phyloP scores from a whole-genome alignment of 1,140 invertebrate species.

The Oncopeltus fasciatus region DNA sequence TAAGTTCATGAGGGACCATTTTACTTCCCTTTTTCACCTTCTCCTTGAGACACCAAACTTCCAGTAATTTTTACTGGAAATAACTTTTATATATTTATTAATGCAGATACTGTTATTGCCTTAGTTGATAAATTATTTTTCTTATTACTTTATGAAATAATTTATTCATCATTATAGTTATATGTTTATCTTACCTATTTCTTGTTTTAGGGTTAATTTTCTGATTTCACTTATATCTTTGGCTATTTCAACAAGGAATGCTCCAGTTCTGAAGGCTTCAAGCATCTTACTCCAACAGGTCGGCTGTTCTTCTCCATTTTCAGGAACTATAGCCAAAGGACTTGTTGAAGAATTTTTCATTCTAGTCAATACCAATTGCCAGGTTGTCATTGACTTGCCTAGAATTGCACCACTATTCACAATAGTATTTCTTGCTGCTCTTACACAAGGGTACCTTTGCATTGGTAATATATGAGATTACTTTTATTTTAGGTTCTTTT shows the following conservation, averaged over 20 bases:
- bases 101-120: too few relatives aligned
- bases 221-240: conserved; percentile 65
- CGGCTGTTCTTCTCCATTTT: conserved; percentile 49
- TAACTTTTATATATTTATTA: too few relatives aligned
- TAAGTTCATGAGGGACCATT: too few relatives aligned
- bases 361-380: conserved; percentile 31
- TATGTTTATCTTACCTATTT: not conserved
- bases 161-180: too few relatives aligned
- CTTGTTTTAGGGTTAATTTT: conserved; percentile 40
- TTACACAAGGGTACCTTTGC: conserved; percentile 56
- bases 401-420: conserved; percentile 58
- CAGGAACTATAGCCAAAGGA: conserved; percentile 46
- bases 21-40: too few relatives aligned
- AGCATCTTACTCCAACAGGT: conserved; percentile 75
- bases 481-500: too few relatives aligned
- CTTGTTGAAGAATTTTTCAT: conserved; percentile 66
- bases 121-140: too few relatives aligned
- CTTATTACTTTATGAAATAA: too few relatives aligned
- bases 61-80: too few relatives aligned
- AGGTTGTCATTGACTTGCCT: conserved; percentile 38
- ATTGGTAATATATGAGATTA: conserved; percentile 15
- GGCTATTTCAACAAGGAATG: conserved; percentile 55
- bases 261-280: conserved; percentile 52
- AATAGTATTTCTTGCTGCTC: conserved; percentile 62
- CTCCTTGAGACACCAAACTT: too few relatives aligned